Percentiles rank a stretch among this genome's conserved stretches.
Evolutionary conservation across 2,888 invertebrate genomes (phyloP).

Genomic region (Campaea margaritaria): DNA sequence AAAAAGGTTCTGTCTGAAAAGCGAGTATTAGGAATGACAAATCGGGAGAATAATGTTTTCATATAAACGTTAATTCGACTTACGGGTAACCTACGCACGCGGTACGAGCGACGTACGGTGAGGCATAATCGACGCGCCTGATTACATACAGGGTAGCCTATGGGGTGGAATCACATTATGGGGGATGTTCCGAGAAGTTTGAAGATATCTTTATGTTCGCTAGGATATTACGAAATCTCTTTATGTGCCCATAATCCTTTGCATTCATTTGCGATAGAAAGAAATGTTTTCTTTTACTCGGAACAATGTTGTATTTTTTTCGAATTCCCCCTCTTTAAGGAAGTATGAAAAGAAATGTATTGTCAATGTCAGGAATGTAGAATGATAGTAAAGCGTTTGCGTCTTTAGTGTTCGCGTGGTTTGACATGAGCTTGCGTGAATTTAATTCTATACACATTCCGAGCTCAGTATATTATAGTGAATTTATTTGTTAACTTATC

Average conservation of each 20-base stretch:
- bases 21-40: slow-evolving; percentile 2
- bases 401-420: slow-evolving; percentile 9
- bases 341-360: slow-evolving; percentile 11
- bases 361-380: slow-evolving; percentile 12
- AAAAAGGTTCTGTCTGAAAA: slow-evolving; percentile 5
- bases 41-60: slow-evolving; percentile 10
- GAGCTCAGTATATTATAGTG: too few relatives aligned
- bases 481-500: too few relatives aligned
- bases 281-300: slow-evolving; percentile 23
- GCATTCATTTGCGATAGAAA: slow-evolving; percentile 38
- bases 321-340: slow-evolving; percentile 9
- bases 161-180: slow-evolving; percentile 38
- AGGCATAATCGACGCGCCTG: slow-evolving; percentile 33
- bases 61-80: slow-evolving; percentile 39
- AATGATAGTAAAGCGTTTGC: slow-evolving; percentile 6
- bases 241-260: slow-evolving; percentile 41
- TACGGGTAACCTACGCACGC: slow-evolving; percentile 18
- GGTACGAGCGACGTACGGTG: slow-evolving; percentile 10
- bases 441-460: too few relatives aligned
- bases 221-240: slow-evolving; percentile 38
- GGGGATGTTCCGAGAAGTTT: slow-evolving; percentile 31
- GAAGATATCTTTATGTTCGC: slow-evolving; percentile 38
- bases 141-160: slow-evolving; percentile 26
- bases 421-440: too few relatives aligned
- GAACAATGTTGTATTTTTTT: slow-evolving; percentile 6